phyloP scores from a whole-genome alignment of 2,113 vertebrate species.

The Cyrtonyx montezumae region DNA sequence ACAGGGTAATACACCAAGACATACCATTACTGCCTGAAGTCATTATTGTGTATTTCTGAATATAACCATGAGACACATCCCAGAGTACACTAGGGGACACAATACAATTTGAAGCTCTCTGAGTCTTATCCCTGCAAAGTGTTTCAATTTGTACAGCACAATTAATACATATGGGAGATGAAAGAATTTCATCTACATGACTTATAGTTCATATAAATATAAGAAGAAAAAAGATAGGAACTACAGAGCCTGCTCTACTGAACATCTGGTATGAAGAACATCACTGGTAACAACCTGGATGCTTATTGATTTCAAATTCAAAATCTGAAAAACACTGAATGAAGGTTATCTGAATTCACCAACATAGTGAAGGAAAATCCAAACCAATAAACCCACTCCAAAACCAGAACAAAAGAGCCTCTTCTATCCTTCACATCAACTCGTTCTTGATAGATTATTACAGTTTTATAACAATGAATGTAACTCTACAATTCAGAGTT shows the following conservation, averaged over 20 bases:
- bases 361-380: not conserved
- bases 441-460: not conserved
- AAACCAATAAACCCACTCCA: not conserved
- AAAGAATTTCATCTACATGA: not conserved
- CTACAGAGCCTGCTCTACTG: not conserved
- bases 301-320: not conserved
- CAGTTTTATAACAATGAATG: not conserved
- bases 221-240: not conserved
- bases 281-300: not conserved
- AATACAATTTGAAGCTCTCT: not conserved
- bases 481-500: not conserved
- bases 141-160: not conserved
- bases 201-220: not conserved
- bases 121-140: not conserved
- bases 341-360: not conserved
- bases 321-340: not conserved
- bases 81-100: not conserved
- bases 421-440: not conserved
- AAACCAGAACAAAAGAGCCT: not conserved
- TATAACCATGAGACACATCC: not conserved
- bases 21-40: not conserved
- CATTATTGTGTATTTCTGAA: not conserved
- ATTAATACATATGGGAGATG: not conserved
- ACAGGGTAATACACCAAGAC: not conserved
- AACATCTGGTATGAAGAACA: not conserved